phyloP scores from a whole-genome alignment of 2,113 vertebrate genomes.

The Ibidorhyncha struthersii region DNA sequence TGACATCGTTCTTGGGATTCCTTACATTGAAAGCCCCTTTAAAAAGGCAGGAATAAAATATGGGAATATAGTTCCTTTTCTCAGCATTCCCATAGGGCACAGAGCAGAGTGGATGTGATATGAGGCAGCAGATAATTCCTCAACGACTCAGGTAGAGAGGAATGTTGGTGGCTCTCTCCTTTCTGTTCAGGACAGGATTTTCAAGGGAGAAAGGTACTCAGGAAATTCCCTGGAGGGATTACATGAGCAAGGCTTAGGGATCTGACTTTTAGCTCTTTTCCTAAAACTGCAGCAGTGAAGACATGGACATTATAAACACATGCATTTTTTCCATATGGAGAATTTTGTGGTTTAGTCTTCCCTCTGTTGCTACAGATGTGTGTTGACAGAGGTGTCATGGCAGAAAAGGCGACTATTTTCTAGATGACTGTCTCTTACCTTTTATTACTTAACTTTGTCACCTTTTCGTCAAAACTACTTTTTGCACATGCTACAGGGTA shows the following conservation, averaged over 20 bases:
- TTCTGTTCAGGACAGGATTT: no score
- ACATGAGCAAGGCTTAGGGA: not conserved
- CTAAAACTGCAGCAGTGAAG: not conserved
- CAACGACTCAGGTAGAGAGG: not conserved
- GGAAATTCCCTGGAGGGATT: not conserved
- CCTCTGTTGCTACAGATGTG: not conserved
- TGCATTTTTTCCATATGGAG: not conserved
- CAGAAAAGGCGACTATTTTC: not conserved
- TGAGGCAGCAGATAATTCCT: not conserved
- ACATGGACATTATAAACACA: rapidly evolving
- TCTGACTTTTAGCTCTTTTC: not conserved
- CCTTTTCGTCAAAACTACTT: not conserved
- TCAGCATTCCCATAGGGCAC: not conserved
- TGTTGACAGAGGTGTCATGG: not conserved
- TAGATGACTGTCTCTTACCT: not conserved
- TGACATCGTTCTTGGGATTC: not conserved
- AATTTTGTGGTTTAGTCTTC: not conserved
- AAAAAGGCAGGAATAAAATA: not conserved
- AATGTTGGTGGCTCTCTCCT: not conserved
- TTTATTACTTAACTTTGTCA: not conserved
- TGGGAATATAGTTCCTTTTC: not conserved
- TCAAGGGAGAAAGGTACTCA: not conserved
- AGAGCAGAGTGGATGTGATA: rapidly evolving
- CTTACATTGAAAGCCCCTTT: not conserved
- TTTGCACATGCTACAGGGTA: not conserved